Conservation (phyloP, 2,113 vertebrate genomes). For the Machaerirhynchus nigripectus region DNA sequence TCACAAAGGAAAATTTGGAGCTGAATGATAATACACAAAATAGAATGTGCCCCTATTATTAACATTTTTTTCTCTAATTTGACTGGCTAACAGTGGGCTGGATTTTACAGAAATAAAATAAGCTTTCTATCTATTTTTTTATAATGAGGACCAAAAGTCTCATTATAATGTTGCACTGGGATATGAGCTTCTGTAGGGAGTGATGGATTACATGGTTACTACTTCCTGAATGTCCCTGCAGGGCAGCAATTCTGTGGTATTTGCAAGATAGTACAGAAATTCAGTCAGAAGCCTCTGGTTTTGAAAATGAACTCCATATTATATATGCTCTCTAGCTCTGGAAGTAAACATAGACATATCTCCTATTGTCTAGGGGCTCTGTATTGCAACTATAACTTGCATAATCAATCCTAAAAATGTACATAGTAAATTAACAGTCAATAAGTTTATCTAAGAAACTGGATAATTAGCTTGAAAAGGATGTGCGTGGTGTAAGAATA, state of each 20-base stretch:
- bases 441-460: constrained; percentile 4
- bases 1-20: not conserved
- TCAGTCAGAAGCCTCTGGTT: constrained; percentile 3
- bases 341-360: not conserved
- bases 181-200: not conserved
- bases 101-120: not conserved
- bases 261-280: constrained; percentile 5
- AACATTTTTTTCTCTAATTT: not conserved
- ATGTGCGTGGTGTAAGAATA: not conserved
- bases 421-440: not conserved
- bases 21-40: not conserved
- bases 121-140: not conserved
- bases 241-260: not conserved
- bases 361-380: not conserved
- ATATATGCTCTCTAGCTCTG: not conserved
- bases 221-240: not conserved
- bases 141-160: not conserved
- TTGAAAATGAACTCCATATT: constrained; percentile 23
- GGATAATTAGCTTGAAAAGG: not conserved
- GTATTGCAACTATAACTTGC: not conserved
- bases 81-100: not conserved
- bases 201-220: not conserved
- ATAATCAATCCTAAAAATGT: constrained; percentile 4
- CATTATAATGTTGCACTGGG: not conserved
- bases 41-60: not conserved